Evolutionary conservation across 2,797 vertebrate genomes (phyloP).

Genomic region (Pseudochaenichthys georgianus): DNA sequence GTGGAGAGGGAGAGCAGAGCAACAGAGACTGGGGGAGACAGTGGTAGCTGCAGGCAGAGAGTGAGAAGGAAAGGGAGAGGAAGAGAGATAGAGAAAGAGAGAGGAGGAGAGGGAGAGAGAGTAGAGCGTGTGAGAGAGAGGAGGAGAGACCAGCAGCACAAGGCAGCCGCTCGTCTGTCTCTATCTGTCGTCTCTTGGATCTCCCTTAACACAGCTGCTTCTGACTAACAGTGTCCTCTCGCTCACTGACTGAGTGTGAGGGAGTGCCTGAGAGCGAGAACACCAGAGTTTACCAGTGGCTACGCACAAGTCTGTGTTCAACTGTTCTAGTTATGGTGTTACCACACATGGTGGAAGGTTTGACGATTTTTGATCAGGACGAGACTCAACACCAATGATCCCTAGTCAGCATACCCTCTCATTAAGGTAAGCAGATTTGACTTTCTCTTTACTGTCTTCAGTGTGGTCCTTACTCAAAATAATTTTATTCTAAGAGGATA

Average conservation of each 20-base stretch:
- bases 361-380: constrained; percentile 56
- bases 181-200: constrained; percentile 58
- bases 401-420: constrained; percentile 67
- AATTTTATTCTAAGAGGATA: neutral
- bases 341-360: constrained; percentile 56
- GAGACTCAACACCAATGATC: constrained; percentile 65
- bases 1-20: constrained; percentile 49
- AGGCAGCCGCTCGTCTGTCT: constrained; percentile 56
- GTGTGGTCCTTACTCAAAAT: neutral
- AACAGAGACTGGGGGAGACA: constrained; percentile 42
- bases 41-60: constrained; percentile 53
- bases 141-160: constrained; percentile 53
- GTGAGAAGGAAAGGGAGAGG: constrained; percentile 43
- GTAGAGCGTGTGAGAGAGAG: constrained; percentile 36
- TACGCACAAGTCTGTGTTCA: constrained; percentile 28
- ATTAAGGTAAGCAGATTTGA: constrained; percentile 70
- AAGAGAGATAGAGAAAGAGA: constrained; percentile 12
- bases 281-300: constrained; percentile 36
- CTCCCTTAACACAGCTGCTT: constrained; percentile 59
- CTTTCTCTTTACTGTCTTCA: neutral
- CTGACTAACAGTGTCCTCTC: constrained; percentile 33
- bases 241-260: constrained; percentile 32
- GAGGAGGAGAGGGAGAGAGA: constrained; percentile 30
- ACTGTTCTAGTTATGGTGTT: constrained; percentile 29
- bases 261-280: constrained; percentile 33